Conservation (phyloP, 2,888 invertebrate genomes). For the Metellina segmentata region DNA sequence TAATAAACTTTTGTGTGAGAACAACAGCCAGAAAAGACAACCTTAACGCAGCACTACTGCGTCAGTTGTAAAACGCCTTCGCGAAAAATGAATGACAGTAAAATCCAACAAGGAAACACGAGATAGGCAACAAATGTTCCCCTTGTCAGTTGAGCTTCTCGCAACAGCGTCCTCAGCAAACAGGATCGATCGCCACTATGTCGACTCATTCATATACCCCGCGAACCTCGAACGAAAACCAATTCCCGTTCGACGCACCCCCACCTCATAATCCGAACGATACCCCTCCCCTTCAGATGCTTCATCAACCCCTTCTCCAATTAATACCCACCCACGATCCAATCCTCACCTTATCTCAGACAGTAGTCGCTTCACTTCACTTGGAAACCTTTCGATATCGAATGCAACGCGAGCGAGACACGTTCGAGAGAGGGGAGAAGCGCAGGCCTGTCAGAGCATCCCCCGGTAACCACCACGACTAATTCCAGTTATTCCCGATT, state of each 20-base stretch:
- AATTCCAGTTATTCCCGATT: constrained; percentile 62
- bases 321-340: constrained; percentile 28
- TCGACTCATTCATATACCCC: constrained; percentile 18
- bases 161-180: background rate
- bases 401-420: constrained; percentile 4
- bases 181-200: constrained; percentile 9
- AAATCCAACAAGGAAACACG: background rate
- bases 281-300: background rate
- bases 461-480: background rate
- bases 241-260: constrained; percentile 2
- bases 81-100: background rate
- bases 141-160: background rate
- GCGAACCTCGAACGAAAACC: constrained; percentile 32
- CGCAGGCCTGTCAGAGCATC: background rate
- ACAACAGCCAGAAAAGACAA: no score
- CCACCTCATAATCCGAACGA: constrained; percentile 14
- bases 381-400: constrained; percentile 33
- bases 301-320: constrained; percentile 45
- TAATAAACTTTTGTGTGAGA: no score
- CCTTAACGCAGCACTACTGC: no score
- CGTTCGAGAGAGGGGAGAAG: no score
- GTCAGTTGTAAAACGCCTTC: background rate
- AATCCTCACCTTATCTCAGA: background rate
- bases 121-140: background rate
- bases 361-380: constrained; percentile 17